Evolutionary conservation across 1,140 invertebrate genomes (phyloP).

Genomic region (Anastrepha obliqua): DNA sequence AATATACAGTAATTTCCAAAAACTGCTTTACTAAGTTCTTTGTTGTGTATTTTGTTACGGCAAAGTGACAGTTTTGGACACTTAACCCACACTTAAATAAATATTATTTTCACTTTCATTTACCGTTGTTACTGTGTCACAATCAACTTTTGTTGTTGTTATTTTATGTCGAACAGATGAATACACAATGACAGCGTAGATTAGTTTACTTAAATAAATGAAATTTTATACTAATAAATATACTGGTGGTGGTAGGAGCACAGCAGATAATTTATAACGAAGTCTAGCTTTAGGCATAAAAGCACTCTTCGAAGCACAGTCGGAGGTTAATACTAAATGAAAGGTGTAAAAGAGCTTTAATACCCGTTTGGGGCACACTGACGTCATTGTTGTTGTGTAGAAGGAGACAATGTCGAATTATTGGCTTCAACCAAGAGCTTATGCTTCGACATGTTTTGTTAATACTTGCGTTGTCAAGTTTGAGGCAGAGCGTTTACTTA

Average conservation of each 20-base stretch:
- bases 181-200: constrained; percentile 60
- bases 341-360: not conserved
- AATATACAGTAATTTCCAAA: not conserved
- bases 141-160: not conserved
- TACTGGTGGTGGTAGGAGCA: no score
- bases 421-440: not conserved
- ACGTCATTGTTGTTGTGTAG: not conserved
- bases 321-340: not conserved
- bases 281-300: not conserved
- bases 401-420: not conserved
- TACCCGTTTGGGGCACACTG: not conserved
- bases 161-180: constrained; percentile 15
- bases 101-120: not conserved
- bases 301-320: not conserved
- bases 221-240: constrained; percentile 67
- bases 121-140: not conserved
- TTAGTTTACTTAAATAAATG: constrained; percentile 72
- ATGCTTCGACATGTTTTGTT: not conserved
- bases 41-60: not conserved
- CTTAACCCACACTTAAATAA: not conserved
- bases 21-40: not conserved
- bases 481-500: not conserved
- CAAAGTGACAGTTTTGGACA: constrained; percentile 10
- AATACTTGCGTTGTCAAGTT: not conserved
- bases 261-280: not conserved